phyloP scores from a whole-genome alignment of 2,888 invertebrate species.

The Lasioglossum lativentre region DNA sequence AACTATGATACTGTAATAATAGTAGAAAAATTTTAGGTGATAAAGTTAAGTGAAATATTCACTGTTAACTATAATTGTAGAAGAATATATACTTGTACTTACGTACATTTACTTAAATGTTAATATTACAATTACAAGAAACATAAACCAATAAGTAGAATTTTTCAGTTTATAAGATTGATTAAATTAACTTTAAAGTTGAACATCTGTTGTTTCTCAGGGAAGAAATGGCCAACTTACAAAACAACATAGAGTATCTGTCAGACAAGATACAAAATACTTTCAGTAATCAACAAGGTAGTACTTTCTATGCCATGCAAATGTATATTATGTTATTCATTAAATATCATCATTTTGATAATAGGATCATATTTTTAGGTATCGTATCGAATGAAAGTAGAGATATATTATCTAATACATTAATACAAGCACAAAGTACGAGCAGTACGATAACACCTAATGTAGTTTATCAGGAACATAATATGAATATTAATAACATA shows the following conservation, averaged over 20 bases:
- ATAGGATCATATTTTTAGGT: conserved; percentile 33
- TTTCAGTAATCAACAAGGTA: conserved; percentile 76
- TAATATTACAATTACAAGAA: conserved; percentile 76
- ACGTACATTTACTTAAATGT: conserved; percentile 73
- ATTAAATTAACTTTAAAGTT: conserved; percentile 8
- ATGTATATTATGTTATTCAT: conserved; percentile 10
- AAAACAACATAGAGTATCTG: conserved; percentile 91
- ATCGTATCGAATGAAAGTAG: conserved; percentile 31
- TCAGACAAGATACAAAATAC: conserved; percentile 84
- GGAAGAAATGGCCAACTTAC: conserved; percentile 92
- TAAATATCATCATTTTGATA: conserved; percentile 10
- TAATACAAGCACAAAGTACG: conserved; percentile 16
- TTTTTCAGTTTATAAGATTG: conserved; percentile 38
- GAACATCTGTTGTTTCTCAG: conserved; percentile 82
- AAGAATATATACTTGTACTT: background rate
- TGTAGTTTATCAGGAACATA: conserved; percentile 24
- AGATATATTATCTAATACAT: conserved; percentile 37
- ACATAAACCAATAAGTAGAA: conserved; percentile 23
- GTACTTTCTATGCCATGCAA: background rate
- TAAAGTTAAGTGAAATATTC: background rate
- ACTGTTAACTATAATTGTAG: background rate
- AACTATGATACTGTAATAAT: background rate
- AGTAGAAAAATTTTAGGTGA: background rate
- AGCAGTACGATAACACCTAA: background rate
- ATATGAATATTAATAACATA: background rate